A percentile compares a stretch with the other conserved stretches of the same genome.
phyloP scores from a whole-genome alignment of 2,113 vertebrate genomes.

The Chaetorhynchus papuensis region DNA sequence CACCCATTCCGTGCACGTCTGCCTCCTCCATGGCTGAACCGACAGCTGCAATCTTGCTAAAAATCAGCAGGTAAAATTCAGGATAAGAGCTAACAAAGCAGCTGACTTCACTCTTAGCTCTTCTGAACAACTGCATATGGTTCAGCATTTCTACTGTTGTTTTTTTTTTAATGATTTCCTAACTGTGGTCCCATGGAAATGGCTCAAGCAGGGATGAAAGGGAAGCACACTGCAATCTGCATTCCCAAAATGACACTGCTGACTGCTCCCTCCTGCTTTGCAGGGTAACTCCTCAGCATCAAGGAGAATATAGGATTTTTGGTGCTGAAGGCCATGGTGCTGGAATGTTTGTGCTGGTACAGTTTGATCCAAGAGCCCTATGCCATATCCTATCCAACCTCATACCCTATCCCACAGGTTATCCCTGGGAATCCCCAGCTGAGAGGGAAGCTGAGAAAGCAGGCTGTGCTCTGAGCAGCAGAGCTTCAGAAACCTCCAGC shows the following conservation, averaged over 20 bases:
- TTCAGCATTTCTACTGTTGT: neutral
- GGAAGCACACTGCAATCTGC: neutral
- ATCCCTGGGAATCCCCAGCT: neutral
- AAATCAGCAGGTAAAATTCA: neutral
- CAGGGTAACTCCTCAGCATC: neutral
- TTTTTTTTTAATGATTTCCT: neutral
- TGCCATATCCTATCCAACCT: neutral
- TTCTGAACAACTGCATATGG: neutral
- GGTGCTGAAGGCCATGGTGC: neutral
- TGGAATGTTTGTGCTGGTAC: neutral
- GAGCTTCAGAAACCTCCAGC: neutral
- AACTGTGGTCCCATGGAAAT: neutral
- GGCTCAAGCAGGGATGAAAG: neutral
- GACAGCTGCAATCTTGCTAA: neutral
- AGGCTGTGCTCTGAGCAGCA: neutral
- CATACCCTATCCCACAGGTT: rapidly evolving
- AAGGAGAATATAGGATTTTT: neutral
- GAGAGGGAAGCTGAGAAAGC: neutral
- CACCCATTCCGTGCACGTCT: neutral
- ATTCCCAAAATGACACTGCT: neutral
- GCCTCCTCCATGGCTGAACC: neutral
- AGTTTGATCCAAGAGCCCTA: neutral
- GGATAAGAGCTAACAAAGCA: neutral
- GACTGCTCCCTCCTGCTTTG: neutral
- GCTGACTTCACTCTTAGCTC: neutral